Percentiles rank a stretch among this genome's conserved stretches.
phyloP scores from a whole-genome alignment of 2,797 vertebrate genomes.

The Pelochelys cantorii region DNA sequence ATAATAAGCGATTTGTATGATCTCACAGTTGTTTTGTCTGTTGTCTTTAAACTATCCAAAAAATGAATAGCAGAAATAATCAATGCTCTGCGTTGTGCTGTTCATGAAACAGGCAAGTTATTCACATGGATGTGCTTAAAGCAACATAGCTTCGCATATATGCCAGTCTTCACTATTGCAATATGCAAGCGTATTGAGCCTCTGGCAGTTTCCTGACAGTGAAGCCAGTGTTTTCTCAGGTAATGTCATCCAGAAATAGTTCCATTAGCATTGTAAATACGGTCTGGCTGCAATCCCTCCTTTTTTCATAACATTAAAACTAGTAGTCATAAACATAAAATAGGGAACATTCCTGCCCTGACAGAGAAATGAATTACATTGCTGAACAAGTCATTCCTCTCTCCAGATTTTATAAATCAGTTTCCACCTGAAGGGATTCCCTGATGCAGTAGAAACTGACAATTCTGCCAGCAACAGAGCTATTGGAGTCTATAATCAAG shows the following conservation, averaged over 20 bases:
- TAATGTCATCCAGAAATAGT: not conserved
- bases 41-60: not conserved
- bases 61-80: not conserved
- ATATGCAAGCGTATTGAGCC: not conserved
- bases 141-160: not conserved
- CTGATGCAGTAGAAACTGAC: not conserved
- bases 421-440: not conserved
- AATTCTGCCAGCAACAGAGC: not conserved
- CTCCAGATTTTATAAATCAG: not conserved
- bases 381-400: not conserved
- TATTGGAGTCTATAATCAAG: not conserved
- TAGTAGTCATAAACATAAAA: not conserved
- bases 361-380: not conserved
- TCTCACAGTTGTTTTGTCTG: not conserved
- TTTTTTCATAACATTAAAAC: not conserved
- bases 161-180: rapidly evolving
- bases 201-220: not conserved
- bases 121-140: not conserved
- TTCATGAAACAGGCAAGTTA: not conserved
- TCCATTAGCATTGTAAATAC: not conserved
- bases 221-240: not conserved
- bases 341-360: not conserved
- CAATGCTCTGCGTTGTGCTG: not conserved
- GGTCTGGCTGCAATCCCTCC: not conserved
- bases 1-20: not conserved